Evolutionary conservation across 2,797 vertebrate genomes (phyloP).

Genomic region (Hippocampus kuda): DNA sequence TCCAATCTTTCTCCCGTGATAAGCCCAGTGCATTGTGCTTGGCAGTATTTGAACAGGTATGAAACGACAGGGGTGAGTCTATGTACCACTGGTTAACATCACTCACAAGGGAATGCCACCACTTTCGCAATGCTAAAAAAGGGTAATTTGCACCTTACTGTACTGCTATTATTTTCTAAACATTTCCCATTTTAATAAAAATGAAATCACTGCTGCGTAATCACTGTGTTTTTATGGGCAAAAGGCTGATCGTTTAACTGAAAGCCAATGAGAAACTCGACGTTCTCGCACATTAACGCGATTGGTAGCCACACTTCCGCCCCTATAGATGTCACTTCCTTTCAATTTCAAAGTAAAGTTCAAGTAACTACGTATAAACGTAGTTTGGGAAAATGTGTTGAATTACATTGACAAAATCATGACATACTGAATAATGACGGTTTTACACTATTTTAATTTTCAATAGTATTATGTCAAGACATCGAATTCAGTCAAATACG

Average conservation of each 20-base stretch:
- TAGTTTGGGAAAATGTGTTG: rapidly evolving
- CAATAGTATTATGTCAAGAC: rapidly evolving
- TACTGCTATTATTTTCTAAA: conserved; percentile 64
- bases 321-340: neutral
- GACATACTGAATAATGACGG: rapidly evolving
- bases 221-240: neutral
- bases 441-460: neutral
- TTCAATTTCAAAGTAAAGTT: conserved; percentile 29
- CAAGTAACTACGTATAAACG: neutral
- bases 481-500: rapidly evolving
- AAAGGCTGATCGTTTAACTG: neutral
- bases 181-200: conserved; percentile 67
- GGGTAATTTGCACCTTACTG: conserved; percentile 65
- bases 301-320: conserved; percentile 19
- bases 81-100: conserved; percentile 27
- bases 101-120: conserved; percentile 35
- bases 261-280: conserved; percentile 3
- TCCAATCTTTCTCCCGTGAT: conserved; percentile 23
- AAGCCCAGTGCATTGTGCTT: conserved; percentile 29
- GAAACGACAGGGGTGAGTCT: conserved; percentile 18
- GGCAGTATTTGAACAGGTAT: conserved; percentile 29
- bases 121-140: conserved; percentile 22
- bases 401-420: rapidly evolving
- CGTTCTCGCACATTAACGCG: neutral
- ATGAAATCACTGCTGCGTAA: conserved; percentile 38